Percentiles rank a stretch among this genome's conserved stretches.
phyloP scores from a whole-genome alignment of 2,888 invertebrate genomes.

The Brachyopa scutellaris region DNA sequence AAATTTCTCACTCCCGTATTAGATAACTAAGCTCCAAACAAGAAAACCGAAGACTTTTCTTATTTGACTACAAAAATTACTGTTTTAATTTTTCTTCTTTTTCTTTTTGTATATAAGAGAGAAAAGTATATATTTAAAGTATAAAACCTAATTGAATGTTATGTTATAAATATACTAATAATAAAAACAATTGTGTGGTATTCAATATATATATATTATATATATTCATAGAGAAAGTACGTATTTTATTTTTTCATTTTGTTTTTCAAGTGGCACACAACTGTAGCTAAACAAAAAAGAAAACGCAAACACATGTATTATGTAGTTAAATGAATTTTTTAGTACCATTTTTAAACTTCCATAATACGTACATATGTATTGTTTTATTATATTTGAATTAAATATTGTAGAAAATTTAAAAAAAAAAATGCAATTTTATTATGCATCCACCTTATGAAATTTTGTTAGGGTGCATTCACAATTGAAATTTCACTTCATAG shows the following conservation, averaged over 20 bases:
- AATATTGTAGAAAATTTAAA: neutral
- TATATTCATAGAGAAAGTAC: conserved; percentile 10
- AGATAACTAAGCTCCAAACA: conserved; percentile 18
- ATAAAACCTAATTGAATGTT: conserved; percentile 61
- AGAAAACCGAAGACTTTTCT: conserved; percentile 27
- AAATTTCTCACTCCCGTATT: conserved; percentile 47
- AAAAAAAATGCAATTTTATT: neutral
- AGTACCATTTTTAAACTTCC: conserved; percentile 10
- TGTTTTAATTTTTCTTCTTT: too few relatives aligned
- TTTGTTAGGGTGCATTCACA: conserved; percentile 5
- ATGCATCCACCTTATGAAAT: neutral
- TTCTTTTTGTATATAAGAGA: conserved; percentile 66
- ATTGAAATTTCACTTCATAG: neutral
- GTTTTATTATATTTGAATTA: neutral
- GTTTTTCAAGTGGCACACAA: too few relatives aligned
- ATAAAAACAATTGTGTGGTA: conserved; percentile 18
- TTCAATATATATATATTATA: conserved; percentile 40
- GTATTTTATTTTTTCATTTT: neutral
- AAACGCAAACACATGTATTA: too few relatives aligned
- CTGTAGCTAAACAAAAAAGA: too few relatives aligned
- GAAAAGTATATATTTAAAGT: conserved; percentile 47
- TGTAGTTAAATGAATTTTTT: conserved; percentile 31
- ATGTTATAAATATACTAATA: conserved; percentile 56
- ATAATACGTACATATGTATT: neutral
- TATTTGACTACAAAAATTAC: conserved; percentile 50